Conservation (phyloP, 2,888 invertebrate genomes). For the Thyatira batis region DNA sequence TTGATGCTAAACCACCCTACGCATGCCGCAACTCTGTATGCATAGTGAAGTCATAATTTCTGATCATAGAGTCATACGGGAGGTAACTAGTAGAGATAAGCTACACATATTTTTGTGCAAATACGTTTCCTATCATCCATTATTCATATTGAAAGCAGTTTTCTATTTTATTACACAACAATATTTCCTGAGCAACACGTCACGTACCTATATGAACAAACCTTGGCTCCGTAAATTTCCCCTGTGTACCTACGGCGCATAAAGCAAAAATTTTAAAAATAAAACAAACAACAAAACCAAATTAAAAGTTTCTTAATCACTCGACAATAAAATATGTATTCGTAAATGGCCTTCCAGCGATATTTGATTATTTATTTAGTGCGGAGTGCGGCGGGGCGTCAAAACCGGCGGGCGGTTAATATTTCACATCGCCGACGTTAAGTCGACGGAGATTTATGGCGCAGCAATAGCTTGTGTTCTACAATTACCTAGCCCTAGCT, state of each 20-base stretch:
- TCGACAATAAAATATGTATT: slow-evolving; percentile 19
- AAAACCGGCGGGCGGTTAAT: slow-evolving; percentile 76
- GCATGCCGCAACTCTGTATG: slow-evolving; percentile 29
- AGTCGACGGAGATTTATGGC: slow-evolving; percentile 76
- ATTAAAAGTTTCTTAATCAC: slow-evolving; percentile 28
- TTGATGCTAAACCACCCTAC: slow-evolving; percentile 61
- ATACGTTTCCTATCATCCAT: not conserved
- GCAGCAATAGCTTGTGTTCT: slow-evolving; percentile 67
- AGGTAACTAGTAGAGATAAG: not conserved
- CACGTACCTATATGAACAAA: not conserved
- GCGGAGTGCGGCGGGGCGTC: slow-evolving; percentile 58
- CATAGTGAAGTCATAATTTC: slow-evolving; percentile 47
- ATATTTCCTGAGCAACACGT: not conserved
- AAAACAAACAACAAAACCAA: slow-evolving; percentile 19
- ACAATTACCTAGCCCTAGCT: slow-evolving; percentile 74
- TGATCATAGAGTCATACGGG: not conserved
- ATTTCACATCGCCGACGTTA: slow-evolving; percentile 76
- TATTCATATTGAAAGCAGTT: not conserved
- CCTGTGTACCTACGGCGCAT: not conserved
- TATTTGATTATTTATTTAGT: slow-evolving; percentile 66
- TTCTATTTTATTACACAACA: not conserved
- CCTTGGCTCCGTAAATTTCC: not conserved
- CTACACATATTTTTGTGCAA: not conserved
- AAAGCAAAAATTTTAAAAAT: slow-evolving; percentile 2
- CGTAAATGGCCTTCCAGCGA: slow-evolving; percentile 46